phyloP scores from a whole-genome alignment of 1,140 invertebrate genomes.

The Musca domestica region DNA sequence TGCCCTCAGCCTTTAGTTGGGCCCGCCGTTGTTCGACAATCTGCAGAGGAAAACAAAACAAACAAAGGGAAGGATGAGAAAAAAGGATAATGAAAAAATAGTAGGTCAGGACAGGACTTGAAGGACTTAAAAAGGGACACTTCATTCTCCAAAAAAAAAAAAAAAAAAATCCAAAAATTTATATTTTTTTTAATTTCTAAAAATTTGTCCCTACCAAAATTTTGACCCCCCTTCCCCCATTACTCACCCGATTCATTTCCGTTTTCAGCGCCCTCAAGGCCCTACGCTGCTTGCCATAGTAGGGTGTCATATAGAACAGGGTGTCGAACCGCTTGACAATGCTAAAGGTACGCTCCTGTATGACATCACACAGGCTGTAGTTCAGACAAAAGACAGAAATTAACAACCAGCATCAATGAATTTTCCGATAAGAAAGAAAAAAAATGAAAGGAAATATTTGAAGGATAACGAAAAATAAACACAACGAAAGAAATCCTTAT shows the following conservation, averaged over 20 bases:
- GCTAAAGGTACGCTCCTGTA: constrained; percentile 46
- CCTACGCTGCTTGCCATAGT: constrained; percentile 40
- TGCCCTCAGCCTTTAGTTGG: constrained; percentile 20
- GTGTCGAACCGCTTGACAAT: constrained; percentile 49
- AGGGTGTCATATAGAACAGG: constrained; percentile 43
- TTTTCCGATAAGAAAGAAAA: not conserved
- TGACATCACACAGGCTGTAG: constrained; percentile 42
- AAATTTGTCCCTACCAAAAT: too few species aligned
- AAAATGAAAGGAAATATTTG: not conserved
- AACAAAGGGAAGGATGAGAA: not conserved
- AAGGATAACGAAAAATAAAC: too few species aligned
- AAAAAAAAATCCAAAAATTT: too few species aligned
- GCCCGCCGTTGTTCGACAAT: constrained; percentile 34
- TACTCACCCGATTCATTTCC: constrained; percentile 34
- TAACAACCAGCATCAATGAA: too few species aligned
- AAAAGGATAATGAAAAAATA: too few species aligned
- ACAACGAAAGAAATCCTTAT: not conserved
- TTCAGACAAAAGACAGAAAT: not conserved
- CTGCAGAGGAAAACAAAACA: constrained; percentile 28
- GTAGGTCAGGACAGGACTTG: too few species aligned
- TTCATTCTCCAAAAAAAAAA: too few species aligned
- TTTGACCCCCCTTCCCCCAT: too few species aligned
- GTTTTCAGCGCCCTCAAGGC: constrained; percentile 35
- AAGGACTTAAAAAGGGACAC: too few species aligned
- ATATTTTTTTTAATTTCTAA: too few species aligned